These are phyloP conservation scores for Lasioglossum figueresi DNA, from an alignment of 2,888 invertebrate genomes.

Conservation along the genomic window DNA sequence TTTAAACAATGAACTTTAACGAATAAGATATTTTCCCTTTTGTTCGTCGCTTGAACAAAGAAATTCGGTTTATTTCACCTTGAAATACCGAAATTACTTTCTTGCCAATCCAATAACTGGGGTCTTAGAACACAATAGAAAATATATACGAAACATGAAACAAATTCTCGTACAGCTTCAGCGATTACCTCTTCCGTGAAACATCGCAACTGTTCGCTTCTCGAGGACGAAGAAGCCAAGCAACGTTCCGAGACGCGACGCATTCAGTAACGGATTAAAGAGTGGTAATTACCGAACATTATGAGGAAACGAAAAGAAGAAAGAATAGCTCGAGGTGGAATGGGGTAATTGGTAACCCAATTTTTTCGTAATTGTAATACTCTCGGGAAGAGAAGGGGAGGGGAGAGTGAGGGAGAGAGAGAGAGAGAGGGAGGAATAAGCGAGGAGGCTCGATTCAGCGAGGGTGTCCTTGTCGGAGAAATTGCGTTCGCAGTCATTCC, in stretches of 20 bases:
- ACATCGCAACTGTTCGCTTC: not conserved
- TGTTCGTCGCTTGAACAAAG: too few species aligned
- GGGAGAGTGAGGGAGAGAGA: not conserved
- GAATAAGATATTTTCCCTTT: too few species aligned
- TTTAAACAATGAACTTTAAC: too few species aligned
- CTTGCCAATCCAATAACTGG: too few species aligned
- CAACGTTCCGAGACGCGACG: not conserved
- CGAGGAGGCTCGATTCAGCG: constrained; percentile 29
- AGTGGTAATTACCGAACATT: not conserved
- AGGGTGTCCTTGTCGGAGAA: constrained; percentile 53
- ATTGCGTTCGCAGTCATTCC: constrained; percentile 62
- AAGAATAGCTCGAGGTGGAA: constrained; percentile 8
- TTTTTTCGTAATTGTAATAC: constrained; percentile 52
- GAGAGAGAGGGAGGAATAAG: not conserved
- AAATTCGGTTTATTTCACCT: too few species aligned
- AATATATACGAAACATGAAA: not conserved
- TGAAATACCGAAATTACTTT: too few species aligned
- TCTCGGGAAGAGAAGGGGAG: not conserved
- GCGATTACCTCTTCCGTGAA: not conserved
- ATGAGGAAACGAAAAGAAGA: not conserved
- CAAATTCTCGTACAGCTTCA: not conserved
- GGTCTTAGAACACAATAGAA: too few species aligned
- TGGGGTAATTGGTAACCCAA: constrained; percentile 37
- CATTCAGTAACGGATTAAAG: not conserved
- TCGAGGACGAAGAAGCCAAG: not conserved